Conservation (phyloP, 2,888 invertebrate species). For the Oeneis ivallda region DNA sequence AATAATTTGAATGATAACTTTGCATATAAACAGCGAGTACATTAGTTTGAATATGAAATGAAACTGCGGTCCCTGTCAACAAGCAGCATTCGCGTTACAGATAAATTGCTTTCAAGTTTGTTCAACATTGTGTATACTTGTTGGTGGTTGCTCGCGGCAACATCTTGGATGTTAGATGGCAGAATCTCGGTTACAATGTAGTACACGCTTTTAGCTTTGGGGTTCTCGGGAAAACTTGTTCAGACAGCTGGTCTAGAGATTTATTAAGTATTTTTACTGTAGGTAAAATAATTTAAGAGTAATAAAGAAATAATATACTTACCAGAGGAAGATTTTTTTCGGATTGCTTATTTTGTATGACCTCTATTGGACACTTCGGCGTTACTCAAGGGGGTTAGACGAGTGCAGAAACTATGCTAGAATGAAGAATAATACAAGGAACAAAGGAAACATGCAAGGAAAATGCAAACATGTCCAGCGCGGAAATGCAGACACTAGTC, state of each 20-base stretch:
- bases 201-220: not conserved
- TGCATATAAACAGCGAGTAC: constrained; percentile 19
- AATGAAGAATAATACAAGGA: too few species aligned
- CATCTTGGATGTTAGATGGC: constrained; percentile 23
- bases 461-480: too few species aligned
- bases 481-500: too few species aligned
- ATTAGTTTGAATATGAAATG: constrained; percentile 50
- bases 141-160: constrained; percentile 22
- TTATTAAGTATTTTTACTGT: not conserved
- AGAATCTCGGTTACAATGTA: constrained; percentile 12
- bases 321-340: too few species aligned
- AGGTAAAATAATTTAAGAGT: too few species aligned
- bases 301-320: too few species aligned
- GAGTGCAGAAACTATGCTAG: too few species aligned
- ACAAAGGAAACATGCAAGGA: too few species aligned
- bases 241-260: not conserved
- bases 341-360: too few species aligned
- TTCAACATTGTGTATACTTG: constrained; percentile 40
- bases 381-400: too few species aligned
- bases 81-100: constrained; percentile 51
- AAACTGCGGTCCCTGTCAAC: constrained; percentile 53
- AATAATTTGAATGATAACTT: too few species aligned
- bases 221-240: not conserved
- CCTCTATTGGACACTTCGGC: too few species aligned
- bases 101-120: constrained; percentile 57